phyloP scores from a whole-genome alignment of 2,113 vertebrate species.

The Strix aluco region DNA sequence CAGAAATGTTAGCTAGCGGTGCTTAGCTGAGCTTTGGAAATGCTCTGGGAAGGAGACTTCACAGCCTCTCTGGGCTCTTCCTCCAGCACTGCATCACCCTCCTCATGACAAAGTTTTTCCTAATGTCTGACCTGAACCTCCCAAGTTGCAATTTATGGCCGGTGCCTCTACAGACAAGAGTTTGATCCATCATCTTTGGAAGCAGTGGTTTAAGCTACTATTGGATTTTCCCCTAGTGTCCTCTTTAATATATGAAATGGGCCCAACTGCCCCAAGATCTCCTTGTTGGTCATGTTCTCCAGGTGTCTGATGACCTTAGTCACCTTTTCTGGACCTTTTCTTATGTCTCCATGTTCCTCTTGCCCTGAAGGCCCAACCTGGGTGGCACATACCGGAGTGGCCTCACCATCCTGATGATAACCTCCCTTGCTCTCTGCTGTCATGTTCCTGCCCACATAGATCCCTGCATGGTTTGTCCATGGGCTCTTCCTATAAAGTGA shows the following conservation, averaged over 20 bases:
- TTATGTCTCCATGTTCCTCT: background rate
- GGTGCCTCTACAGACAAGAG: background rate
- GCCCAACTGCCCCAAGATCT: background rate
- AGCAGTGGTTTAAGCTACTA: background rate
- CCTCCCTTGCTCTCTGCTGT: background rate
- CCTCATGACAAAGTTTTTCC: background rate
- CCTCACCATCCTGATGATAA: background rate
- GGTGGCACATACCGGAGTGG: too few relatives aligned
- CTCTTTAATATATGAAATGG: background rate
- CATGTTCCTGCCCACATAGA: rapidly evolving
- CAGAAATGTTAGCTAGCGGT: background rate
- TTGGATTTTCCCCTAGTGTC: background rate
- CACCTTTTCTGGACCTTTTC: background rate
- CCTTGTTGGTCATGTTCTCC: background rate
- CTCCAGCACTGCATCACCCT: background rate
- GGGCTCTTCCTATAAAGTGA: background rate
- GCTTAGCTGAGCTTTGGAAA: background rate
- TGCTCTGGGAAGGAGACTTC: background rate
- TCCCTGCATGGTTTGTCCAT: background rate
- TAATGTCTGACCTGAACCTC: background rate
- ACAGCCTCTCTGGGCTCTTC: background rate
- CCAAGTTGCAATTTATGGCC: background rate
- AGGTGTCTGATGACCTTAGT: background rate
- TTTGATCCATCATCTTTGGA: background rate
- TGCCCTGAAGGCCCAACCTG: background rate